A percentile compares a stretch with the other conserved stretches of the same genome.
These are phyloP conservation scores for Cheilosia pagana DNA, from an alignment of 2,888 invertebrate species.

Conservation along the genomic window DNA sequence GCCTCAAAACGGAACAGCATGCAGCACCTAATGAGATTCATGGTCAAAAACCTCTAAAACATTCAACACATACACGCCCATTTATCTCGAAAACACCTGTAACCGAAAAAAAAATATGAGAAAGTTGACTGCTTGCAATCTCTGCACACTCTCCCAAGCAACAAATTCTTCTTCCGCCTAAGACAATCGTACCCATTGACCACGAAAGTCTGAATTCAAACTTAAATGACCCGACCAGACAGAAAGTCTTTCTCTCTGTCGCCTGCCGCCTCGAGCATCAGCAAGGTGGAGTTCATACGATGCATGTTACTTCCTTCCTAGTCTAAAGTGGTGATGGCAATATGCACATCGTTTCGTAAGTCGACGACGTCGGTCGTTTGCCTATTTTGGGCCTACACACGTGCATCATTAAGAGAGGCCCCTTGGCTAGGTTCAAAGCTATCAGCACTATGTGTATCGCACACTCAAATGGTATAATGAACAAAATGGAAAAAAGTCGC, in stretches of 20 bases:
- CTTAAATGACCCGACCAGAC: slow-evolving; percentile 57
- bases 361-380: slow-evolving; percentile 10
- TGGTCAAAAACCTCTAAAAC: slow-evolving; percentile 56
- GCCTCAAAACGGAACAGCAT: slow-evolving; percentile 37
- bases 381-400: slow-evolving; percentile 61
- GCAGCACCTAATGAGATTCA: slow-evolving; percentile 51
- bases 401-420: slow-evolving; percentile 65
- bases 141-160: slow-evolving; percentile 55
- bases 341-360: slow-evolving; percentile 49
- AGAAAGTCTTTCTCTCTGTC: slow-evolving; percentile 42
- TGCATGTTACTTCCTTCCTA: slow-evolving; percentile 61
- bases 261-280: slow-evolving; percentile 4
- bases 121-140: slow-evolving; percentile 66
- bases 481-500: slow-evolving; percentile 29
- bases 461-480: slow-evolving; percentile 33
- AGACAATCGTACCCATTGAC: slow-evolving; percentile 69
- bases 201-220: slow-evolving; percentile 44
- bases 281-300: slow-evolving; percentile 64
- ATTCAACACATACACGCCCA: slow-evolving; percentile 19
- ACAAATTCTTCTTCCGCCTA: slow-evolving; percentile 41
- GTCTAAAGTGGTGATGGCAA: slow-evolving; percentile 21
- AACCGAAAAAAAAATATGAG: slow-evolving; percentile 53
- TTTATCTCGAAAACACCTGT: slow-evolving; percentile 62
- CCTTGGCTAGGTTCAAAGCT: slow-evolving; percentile 24
- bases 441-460: slow-evolving; percentile 62